Evolutionary conservation across 2,797 vertebrate genomes (phyloP).

Genomic region (Spinus pinus): DNA sequence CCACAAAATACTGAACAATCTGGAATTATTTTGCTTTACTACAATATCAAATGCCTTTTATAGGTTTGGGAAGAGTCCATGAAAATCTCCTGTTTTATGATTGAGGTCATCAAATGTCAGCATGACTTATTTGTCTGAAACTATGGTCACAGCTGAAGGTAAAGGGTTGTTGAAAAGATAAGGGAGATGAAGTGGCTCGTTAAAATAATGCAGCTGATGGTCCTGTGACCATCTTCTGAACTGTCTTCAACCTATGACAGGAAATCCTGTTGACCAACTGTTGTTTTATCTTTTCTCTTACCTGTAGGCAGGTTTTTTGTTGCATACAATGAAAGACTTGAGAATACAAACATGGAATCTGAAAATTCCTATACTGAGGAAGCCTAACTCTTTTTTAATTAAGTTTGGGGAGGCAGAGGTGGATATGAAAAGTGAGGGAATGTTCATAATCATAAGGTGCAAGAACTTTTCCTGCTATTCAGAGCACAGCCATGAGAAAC

Average conservation of each 20-base stretch:
- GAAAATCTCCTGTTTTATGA: not conserved
- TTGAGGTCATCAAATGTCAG: not conserved
- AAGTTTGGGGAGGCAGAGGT: accelerated
- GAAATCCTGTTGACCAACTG: not conserved
- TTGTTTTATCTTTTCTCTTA: not conserved
- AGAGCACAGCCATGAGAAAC: not conserved
- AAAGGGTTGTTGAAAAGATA: not conserved
- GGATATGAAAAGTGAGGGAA: not conserved
- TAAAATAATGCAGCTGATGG: not conserved
- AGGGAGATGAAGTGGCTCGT: not conserved
- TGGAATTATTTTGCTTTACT: not conserved
- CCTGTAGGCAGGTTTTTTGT: not conserved
- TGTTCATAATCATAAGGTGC: not conserved
- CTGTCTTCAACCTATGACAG: not conserved
- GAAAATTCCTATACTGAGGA: not conserved
- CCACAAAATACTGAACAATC: not conserved
- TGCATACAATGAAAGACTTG: not conserved
- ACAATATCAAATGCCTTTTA: not conserved
- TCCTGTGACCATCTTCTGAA: not conserved
- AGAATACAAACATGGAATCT: not conserved
- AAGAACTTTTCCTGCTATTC: not conserved
- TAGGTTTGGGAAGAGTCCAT: not conserved
- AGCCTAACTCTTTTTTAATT: not conserved
- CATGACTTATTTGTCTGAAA: not conserved
- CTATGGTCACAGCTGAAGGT: not conserved